phyloP scores from a whole-genome alignment of 2,888 invertebrate genomes.

The Altica lythri region DNA sequence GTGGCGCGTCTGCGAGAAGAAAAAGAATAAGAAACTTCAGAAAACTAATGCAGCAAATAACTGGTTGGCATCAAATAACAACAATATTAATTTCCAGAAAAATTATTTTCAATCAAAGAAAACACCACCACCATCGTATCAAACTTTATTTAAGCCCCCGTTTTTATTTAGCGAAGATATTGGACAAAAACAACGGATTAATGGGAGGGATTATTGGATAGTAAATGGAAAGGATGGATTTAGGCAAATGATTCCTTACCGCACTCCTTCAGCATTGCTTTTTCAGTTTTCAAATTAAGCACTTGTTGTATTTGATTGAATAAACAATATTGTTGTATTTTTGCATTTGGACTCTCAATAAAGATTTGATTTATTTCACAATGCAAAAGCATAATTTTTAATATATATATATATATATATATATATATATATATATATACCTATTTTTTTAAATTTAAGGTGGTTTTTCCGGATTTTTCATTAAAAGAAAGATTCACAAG shows the following conservation, averaged over 20 bases:
- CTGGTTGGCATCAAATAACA: not conserved
- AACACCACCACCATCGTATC: constrained; percentile 69
- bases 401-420: no score
- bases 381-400: no score
- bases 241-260: constrained; percentile 71
- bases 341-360: not conserved
- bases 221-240: constrained; percentile 65
- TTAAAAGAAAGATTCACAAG: no score
- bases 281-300: constrained; percentile 64
- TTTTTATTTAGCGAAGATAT: constrained; percentile 46
- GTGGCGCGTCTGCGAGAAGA: constrained; percentile 14
- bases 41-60: no score
- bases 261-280: constrained; percentile 77
- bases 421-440: no score
- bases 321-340: not conserved
- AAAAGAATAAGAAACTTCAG: constrained; percentile 19
- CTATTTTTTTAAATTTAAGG: no score
- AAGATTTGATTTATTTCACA: no score
- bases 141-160: constrained; percentile 61
- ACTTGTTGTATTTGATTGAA: constrained; percentile 5
- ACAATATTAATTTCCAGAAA: no score
- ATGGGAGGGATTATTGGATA: constrained; percentile 78
- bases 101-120: no score
- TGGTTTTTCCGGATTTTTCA: no score
- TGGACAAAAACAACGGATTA: constrained; percentile 65